Conservation (phyloP, 1,140 invertebrate genomes). For the Temnothorax longispinosus region DNA sequence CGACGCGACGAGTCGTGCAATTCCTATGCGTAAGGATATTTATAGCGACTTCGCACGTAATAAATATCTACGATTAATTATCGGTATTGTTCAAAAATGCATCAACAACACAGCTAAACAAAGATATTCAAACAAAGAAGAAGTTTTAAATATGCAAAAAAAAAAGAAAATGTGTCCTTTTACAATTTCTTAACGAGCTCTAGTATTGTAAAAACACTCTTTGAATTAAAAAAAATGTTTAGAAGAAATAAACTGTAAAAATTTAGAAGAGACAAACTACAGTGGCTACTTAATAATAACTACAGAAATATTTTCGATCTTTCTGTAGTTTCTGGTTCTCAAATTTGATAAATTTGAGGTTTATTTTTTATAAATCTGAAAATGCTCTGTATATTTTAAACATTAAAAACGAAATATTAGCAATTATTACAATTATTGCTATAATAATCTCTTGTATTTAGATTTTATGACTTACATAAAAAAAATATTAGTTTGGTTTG, state of each 20-base stretch:
- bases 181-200: background rate
- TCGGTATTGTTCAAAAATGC: background rate
- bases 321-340: too few relatives aligned
- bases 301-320: background rate
- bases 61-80: background rate
- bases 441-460: background rate
- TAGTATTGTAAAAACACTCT: background rate
- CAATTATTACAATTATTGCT: background rate
- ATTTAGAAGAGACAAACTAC: background rate
- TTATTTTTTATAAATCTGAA: background rate
- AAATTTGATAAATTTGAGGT: background rate
- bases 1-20: constrained; percentile 52
- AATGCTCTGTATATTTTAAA: background rate
- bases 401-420: background rate
- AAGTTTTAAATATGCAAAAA: background rate
- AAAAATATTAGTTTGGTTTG: background rate
- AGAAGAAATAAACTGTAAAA: background rate
- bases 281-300: background rate
- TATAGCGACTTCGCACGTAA: background rate
- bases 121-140: background rate
- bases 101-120: background rate
- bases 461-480: background rate
- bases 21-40: constrained; percentile 40
- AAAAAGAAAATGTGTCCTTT: background rate
- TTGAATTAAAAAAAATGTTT: background rate